Conservation (phyloP, 1,140 invertebrate species). For the Penaeus indicus region DNA sequence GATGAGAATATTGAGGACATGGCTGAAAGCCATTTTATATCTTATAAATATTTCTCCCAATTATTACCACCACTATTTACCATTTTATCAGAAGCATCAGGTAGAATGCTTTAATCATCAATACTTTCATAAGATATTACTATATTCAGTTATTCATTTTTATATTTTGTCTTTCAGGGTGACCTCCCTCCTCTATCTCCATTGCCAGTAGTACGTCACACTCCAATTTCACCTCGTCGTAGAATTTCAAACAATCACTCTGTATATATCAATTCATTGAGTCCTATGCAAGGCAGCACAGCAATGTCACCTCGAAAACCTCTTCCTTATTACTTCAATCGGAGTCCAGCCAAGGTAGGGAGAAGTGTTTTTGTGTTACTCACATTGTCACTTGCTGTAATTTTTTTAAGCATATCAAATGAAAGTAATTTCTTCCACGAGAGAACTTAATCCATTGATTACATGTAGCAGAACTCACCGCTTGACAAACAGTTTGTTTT, state of each 20-base stretch:
- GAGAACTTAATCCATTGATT: too few relatives aligned
- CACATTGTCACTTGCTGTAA: background rate
- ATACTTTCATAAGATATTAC: background rate
- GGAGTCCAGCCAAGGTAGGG: constrained; percentile 89
- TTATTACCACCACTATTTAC: constrained; percentile 35
- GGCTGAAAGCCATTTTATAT: background rate
- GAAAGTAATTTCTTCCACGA: too few relatives aligned
- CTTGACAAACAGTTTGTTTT: too few relatives aligned
- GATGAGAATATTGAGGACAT: background rate
- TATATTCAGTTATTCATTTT: background rate
- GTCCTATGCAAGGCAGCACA: constrained; percentile 67
- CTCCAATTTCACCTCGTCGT: constrained; percentile 79
- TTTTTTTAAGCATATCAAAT: background rate
- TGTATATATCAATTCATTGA: constrained; percentile 78
- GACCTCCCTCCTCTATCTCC: constrained; percentile 81
- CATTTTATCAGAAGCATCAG: background rate
- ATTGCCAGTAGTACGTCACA: constrained; percentile 78
- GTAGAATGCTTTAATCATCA: background rate
- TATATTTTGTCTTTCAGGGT: constrained; percentile 42
- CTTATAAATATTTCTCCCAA: too few relatives aligned
- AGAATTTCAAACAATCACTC: constrained; percentile 78
- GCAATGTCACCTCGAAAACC: constrained; percentile 75
- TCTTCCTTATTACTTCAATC: constrained; percentile 87
- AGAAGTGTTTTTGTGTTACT: background rate
- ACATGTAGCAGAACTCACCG: too few relatives aligned